These are phyloP conservation scores for Leptinotarsa tumamoca DNA, from an alignment of 2,888 invertebrate genomes.

Conservation along the genomic window DNA sequence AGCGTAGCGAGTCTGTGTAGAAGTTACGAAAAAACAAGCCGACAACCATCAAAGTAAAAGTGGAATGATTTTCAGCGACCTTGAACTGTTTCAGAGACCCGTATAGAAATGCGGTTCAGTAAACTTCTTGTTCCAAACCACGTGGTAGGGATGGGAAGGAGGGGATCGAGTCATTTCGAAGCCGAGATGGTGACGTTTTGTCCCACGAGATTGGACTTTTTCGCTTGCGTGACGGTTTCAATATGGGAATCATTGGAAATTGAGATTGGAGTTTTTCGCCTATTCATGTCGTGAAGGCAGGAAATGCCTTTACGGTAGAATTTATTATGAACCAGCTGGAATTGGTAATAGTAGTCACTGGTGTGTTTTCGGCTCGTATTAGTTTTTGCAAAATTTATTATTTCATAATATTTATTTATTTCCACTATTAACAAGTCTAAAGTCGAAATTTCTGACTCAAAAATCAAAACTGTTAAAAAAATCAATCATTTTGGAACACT, in stretches of 20 bases:
- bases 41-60: conserved; percentile 28
- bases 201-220: conserved; percentile 10
- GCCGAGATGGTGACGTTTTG: conserved; percentile 30
- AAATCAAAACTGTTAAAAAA: no score
- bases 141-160: not conserved
- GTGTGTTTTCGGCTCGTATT: not conserved
- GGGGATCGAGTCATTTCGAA: conserved; percentile 29
- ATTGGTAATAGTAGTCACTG: not conserved
- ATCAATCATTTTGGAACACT: no score
- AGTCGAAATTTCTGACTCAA: no score
- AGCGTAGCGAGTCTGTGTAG: not conserved
- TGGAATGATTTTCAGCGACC: conserved; percentile 33
- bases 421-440: not conserved
- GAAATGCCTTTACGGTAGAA: not conserved
- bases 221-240: not conserved
- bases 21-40: conserved; percentile 2
- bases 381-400: not conserved
- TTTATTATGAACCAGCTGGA: not conserved
- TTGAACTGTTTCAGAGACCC: conserved; percentile 33
- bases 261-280: not conserved
- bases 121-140: conserved; percentile 30
- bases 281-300: not conserved
- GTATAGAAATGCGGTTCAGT: conserved; percentile 39
- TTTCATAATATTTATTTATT: not conserved
- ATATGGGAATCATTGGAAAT: not conserved